phyloP scores from a whole-genome alignment of 1,140 invertebrate species.

The Rhysida immarginata region DNA sequence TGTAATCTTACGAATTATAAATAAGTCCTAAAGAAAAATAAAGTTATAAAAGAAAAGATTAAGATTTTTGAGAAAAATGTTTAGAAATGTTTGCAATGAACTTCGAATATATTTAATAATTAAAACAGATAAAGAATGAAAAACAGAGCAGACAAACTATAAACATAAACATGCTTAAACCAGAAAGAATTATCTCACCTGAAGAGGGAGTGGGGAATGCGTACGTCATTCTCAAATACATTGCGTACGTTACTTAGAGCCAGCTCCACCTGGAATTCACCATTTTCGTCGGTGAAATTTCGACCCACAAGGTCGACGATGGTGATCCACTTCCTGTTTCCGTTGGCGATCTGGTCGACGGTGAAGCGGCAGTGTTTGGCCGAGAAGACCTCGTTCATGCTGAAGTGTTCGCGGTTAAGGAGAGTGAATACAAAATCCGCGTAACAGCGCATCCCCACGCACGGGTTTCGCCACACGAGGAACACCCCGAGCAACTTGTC shows the following conservation, averaged over 20 bases:
- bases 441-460: constrained; percentile 54
- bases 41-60: too few relatives aligned
- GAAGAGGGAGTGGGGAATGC: constrained; percentile 34
- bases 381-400: constrained; percentile 63
- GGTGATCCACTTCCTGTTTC: constrained; percentile 61
- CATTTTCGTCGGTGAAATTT: constrained; percentile 64
- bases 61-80: too few relatives aligned
- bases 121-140: too few relatives aligned
- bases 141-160: too few relatives aligned
- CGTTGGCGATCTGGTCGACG: constrained; percentile 54
- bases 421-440: constrained; percentile 73
- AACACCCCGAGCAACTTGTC: constrained; percentile 68
- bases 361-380: constrained; percentile 64
- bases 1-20: too few relatives aligned
- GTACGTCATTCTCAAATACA: constrained; percentile 53
- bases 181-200: constrained; percentile 9
- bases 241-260: constrained; percentile 60
- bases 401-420: constrained; percentile 70
- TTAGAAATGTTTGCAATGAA: too few relatives aligned
- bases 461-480: constrained; percentile 57
- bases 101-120: too few relatives aligned
- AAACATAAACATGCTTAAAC: too few relatives aligned
- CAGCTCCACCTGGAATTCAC: constrained; percentile 67
- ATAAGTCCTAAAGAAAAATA: too few relatives aligned
- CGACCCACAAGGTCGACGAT: constrained; percentile 56